Evolutionary conservation across 2,888 invertebrate genomes (phyloP), one percentile per base, ranked within the genome.

Genomic region (Ophioninae sp.): DNA sequence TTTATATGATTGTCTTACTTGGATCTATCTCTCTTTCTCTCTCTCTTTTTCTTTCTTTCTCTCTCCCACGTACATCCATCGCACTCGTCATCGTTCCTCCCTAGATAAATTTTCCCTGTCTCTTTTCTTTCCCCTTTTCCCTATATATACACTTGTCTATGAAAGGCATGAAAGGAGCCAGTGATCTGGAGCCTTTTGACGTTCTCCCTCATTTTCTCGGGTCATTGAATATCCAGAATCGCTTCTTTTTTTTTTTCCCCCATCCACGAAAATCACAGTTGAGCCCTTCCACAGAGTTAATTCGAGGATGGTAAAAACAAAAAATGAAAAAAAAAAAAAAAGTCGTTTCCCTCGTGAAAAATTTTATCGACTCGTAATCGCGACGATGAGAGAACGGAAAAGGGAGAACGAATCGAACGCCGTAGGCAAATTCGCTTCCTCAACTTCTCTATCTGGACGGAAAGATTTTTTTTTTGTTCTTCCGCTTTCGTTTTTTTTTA

Each of bases 211-310:
- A 62, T 69, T 70, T 70, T 70, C n/a, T 41, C 78, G 62, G 69
- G 17, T 64, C 70, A 68, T 78, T 78, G 61, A 78, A 69, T 78
- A 62, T 41, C 62, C 7, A 13, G 69, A 62, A 68, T 70, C 69
- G 70, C 61, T 78, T 62, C 20, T 37, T n/a, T 50, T 20, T n/a
- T n/a, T n/a, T n/a, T n/a, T n/a, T n/a, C 39, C 20, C n/a, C 70
- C n/a, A 37, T 59, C 21, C 20, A 20, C 59, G 21, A 59, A 59
- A 59, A 59, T 70, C 13, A 57, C 70, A 70, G 39, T 20, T 57
- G 20, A 37, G 57, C 37, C 50, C 50, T 56, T 7, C 30, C 30
- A 7, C 69, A n/a, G 17, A 17, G 50, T 50, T 13, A 50, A 50
- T 50, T 50, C 17, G 50, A n/a, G n/a, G n/a, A n/a, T n/a, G n/a